Base-by-base conservation (phyloP, 2,888 invertebrate species). In the Drosophila paracracens region DNA sequence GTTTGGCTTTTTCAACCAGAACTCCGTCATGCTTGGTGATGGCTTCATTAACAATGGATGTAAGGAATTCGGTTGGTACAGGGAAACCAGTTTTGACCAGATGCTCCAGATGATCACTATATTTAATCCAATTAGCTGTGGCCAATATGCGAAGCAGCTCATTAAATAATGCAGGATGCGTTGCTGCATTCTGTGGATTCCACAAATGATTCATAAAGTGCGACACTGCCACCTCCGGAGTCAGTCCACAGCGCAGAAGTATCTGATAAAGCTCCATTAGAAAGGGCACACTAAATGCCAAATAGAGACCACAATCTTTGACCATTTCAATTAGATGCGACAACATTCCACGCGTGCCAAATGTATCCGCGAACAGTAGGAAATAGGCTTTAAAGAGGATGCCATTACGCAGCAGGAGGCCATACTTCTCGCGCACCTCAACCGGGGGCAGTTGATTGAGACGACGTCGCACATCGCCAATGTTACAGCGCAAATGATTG, bases 151-250 rank as follows among this genome's bases (percentile, higher is more conserved):
- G 2, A 0, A 88, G 57, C 16, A 86, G 33, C 0, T 56, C 25
- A 0, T 3, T 1, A 0, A 62, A 67, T 21, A 83, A 13, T 0
- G 62, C 53, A 0, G 52, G 56, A 56, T 36, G 60, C 13, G 35
- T 33, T 0, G 2, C 13, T 0, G 67, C 68, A 13, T 53, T 43
- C n/a, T n/a, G 10, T 1, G 74, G 63, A 4, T 54, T 1, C 88
- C 86, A 85, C 25, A 85, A 25, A 36, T 83, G 40, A 1, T 52
- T 27, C 82, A 88, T 83, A 5, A 85, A 62, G 1, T 11, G n/a
- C 0, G 38, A 25, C 0, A 40, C 46, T 16, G 71, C 66, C 0
- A 8, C 2, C 27, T 71, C 56, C n/a, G 63, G 62, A 1, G n/a
- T 25, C 38, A 62, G 4, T 5, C 27, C 25, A 21, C 1, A 38